These are phyloP conservation scores for Choreutis nemorana DNA, from an alignment of 2,888 invertebrate species.

Conservation along the genomic window DNA sequence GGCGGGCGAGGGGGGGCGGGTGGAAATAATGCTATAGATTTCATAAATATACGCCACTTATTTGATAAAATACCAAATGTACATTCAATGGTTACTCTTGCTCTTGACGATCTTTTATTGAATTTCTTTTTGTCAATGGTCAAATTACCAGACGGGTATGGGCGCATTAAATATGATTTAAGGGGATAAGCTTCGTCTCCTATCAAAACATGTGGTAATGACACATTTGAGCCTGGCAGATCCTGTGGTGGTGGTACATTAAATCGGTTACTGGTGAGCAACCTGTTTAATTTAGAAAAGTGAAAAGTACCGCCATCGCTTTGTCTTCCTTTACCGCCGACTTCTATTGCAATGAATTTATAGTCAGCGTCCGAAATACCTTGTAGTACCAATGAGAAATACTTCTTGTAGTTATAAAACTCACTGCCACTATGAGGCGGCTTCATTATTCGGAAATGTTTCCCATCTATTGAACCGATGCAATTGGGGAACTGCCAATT, in stretches of 20 bases:
- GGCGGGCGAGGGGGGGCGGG: constrained; percentile 7
- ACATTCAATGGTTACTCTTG: constrained; percentile 4
- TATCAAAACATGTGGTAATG: constrained; percentile 2
- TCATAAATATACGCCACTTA: constrained; percentile 3
- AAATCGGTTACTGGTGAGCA: constrained; percentile 3
- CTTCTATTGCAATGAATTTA: constrained; percentile 7
- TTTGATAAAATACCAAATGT: constrained; percentile 4
- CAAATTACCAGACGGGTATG: constrained; percentile 1
- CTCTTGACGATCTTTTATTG: constrained; percentile 5
- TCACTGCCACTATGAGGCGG: constrained; percentile 3
- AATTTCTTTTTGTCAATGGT: constrained; percentile 3
- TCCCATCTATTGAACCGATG: constrained; percentile 10
- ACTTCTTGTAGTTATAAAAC: constrained; percentile 5
- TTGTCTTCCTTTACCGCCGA: constrained; percentile 7
- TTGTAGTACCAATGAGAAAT: constrained; percentile 10
- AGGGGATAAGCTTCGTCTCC: constrained; percentile 6
- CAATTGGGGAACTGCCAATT: constrained; percentile 12
- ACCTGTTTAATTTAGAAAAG: constrained; percentile 6
- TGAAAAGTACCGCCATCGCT: constrained; percentile 9
- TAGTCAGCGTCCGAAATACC: constrained; percentile 8
- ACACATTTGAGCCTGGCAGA: constrained; percentile 3
- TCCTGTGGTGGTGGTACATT: constrained; percentile 3
- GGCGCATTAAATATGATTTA: constrained; percentile 5
- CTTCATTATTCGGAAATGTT: constrained; percentile 10
- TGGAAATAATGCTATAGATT: too few relatives aligned